A percentile compares a stretch with the other conserved stretches of the same genome.
Conservation (phyloP, 2,113 vertebrate genomes). For the Furnarius figulus region DNA sequence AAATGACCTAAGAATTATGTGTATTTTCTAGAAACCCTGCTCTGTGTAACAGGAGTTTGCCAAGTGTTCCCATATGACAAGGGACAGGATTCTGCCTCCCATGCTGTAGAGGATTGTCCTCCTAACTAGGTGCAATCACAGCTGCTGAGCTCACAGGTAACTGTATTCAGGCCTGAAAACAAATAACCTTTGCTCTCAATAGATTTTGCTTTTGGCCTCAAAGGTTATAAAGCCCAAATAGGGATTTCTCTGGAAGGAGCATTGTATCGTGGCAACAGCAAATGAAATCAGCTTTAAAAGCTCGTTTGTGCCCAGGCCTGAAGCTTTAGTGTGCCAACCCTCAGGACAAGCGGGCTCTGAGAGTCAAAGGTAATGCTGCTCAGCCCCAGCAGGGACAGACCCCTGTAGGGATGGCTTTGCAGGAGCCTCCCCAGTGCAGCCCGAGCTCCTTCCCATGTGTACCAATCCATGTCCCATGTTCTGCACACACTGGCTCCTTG, state of each 20-base stretch:
- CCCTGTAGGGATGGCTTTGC: background rate
- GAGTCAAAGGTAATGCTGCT: background rate
- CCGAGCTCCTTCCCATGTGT: background rate
- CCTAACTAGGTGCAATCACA: background rate
- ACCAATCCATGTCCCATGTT: background rate
- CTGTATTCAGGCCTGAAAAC: background rate
- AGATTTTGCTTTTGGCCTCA: background rate
- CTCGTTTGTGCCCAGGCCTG: background rate
- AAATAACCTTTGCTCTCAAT: background rate
- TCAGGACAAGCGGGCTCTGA: background rate
- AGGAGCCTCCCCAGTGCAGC: background rate
- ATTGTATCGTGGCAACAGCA: background rate
- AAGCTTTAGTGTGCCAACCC: background rate
- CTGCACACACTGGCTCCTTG: background rate
- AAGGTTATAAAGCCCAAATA: background rate
- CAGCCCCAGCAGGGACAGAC: background rate
- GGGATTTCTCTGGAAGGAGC: background rate
- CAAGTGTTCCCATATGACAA: background rate
- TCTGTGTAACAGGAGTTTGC: background rate
- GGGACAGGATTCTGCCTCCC: background rate
- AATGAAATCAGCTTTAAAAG: background rate
- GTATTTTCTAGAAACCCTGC: background rate
- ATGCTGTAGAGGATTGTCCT: background rate
- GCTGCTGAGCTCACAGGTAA: background rate
- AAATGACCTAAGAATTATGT: background rate